Percentiles rank a stretch among this genome's conserved stretches.
phyloP scores from a whole-genome alignment of 2,797 vertebrate species.

The Benthosema pterotum region DNA sequence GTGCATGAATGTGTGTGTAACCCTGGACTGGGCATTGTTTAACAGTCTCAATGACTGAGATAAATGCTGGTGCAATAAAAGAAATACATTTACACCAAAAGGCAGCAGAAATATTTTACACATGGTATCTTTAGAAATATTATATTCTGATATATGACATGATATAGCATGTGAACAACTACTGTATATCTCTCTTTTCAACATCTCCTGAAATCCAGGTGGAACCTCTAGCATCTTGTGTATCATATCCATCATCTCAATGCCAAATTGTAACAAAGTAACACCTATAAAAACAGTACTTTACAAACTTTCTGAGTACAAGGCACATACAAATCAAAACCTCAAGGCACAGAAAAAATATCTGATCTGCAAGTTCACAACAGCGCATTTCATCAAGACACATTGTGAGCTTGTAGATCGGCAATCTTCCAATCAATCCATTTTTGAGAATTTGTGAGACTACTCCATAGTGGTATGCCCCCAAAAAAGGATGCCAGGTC shows the following conservation, averaged over 20 bases:
- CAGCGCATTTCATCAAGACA: too few relatives aligned
- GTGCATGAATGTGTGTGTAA: neutral
- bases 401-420: too few relatives aligned
- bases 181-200: constrained; percentile 39
- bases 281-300: too few relatives aligned
- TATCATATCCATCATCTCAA: constrained; percentile 32
- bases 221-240: constrained; percentile 32
- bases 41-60: neutral
- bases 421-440: too few relatives aligned
- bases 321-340: too few relatives aligned
- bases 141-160: constrained; percentile 35
- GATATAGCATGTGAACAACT: constrained; percentile 30
- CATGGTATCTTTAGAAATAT: constrained; percentile 11
- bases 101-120: constrained; percentile 41
- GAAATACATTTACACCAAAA: constrained; percentile 23
- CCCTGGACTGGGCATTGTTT: neutral
- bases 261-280: constrained; percentile 16
- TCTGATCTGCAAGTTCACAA: too few relatives aligned
- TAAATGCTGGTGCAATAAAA: neutral
- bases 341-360: too few relatives aligned
- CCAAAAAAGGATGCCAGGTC: too few relatives aligned
- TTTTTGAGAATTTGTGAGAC: too few relatives aligned
- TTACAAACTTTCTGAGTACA: too few relatives aligned
- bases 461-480: too few relatives aligned
- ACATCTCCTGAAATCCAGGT: neutral